Conservation (phyloP, 2,113 vertebrate genomes). For the Heterotis niloticus region DNA sequence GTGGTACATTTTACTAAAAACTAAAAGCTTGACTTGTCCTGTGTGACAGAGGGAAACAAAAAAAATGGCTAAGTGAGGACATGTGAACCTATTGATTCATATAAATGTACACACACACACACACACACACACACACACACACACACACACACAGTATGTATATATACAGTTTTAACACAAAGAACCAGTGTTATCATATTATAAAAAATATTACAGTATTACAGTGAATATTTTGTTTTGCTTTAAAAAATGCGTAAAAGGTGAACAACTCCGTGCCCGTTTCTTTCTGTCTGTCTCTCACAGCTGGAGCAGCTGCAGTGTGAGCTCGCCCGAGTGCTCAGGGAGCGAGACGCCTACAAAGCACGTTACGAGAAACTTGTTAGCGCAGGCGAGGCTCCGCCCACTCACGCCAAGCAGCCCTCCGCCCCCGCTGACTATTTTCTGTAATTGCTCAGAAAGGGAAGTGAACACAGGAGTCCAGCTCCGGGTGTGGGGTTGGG, state of each 20-base stretch:
- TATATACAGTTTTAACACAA: no score
- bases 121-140: no score
- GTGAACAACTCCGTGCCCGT: neutral
- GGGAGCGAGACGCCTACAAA: slow-evolving; percentile 72
- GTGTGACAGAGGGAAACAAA: no score
- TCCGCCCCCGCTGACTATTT: slow-evolving; percentile 69
- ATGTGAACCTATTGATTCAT: no score
- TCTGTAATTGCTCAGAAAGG: slow-evolving; percentile 53
- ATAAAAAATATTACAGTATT: no score
- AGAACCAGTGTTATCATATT: no score
- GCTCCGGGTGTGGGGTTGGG: neutral
- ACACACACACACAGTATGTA: no score
- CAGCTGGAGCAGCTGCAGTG: slow-evolving; percentile 70
- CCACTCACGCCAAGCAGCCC: slow-evolving; percentile 53
- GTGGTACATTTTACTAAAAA: no score
- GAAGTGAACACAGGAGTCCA: neutral
- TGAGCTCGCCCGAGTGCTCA: slow-evolving; percentile 65
- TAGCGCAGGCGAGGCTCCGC: slow-evolving; percentile 49
- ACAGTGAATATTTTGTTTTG: neutral
- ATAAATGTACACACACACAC: no score
- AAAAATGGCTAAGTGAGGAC: no score
- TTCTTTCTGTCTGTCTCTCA: neutral
- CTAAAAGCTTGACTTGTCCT: no score
- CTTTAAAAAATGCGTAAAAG: neutral
- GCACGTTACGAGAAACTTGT: slow-evolving; percentile 74